Evolutionary conservation across 2,113 vertebrate genomes (phyloP), one percentile per base, ranked within the genome.

Genomic region (Axis porcinus): DNA sequence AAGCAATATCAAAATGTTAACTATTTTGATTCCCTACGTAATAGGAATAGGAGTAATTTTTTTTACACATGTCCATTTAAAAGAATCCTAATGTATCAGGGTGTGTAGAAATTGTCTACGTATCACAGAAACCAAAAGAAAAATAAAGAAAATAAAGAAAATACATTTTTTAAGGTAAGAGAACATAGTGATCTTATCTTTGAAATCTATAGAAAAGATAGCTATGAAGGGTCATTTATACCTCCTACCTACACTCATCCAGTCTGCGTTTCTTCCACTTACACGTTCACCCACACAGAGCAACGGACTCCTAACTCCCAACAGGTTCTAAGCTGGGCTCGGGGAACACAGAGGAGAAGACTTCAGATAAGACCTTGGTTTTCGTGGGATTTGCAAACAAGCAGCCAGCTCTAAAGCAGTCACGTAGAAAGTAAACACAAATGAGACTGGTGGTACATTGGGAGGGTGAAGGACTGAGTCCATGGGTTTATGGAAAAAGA

Each of bases 391-490:
- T 45, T 27, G 43, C 19, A 43, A 9, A 52, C 10, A 19, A 0
- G 28, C 28, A 86, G n/a, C 52, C n/a, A 15, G 23, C 13, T 74
- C 15, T 81, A 16, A 12, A 1, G 15, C 36, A 50, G 57, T 23
- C 19, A 0, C 0, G 17, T 8, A 36, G 36, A 14, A 55, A 64
- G 47, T 28, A 28, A 43, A 14, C 17, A 11, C 74, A 91, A 14
- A 55, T 16, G 55, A 36, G 2, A 19, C 8, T 2, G 0, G 52
- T 6, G 19, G 23, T 28, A 7, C 28, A 17, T 1, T 1, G 36
- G 36, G 36, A 43, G 6, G 3, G 17, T 45, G 43, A 81, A 93
- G 43, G 13, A 3, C 47, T 10, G 40, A 28, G 47, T 11, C 40
- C 1, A 0, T 11, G 16, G 12, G 17, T 5, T 54, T 70, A 36